Evolutionary conservation across 2,113 vertebrate genomes (phyloP), one percentile per base, ranked within the genome.

Genomic region (Leucoraja erinaceus): DNA sequence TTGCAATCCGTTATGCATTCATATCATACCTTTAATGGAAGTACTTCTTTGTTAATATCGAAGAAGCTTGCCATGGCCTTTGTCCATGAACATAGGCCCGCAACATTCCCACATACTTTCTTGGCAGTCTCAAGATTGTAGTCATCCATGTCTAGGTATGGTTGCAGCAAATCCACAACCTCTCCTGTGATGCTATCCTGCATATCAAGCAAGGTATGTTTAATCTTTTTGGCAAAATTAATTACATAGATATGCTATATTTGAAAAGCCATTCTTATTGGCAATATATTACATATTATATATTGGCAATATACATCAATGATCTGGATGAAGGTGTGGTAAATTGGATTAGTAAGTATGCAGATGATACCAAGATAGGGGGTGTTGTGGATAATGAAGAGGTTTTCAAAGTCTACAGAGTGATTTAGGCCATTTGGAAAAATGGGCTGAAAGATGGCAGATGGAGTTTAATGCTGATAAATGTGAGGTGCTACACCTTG

Each of bases 21-120:
- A 93, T 56, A 54, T 33, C 31, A 86, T 94, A 97, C 97, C 97
- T 98, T 98, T 66, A 98, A 95, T n/a, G 97, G 97, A 94, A 98
- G 96, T 83, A 97, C 96, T 94, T 97, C 97, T 94, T 97, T 97
- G 95, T 98, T 98, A 94, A 98, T 97, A 93, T 95, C n/a, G 3
- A 96, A 97, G 94, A 98, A 98, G 93, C 97, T 97, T 70, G 93
- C 96, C 97, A 98, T 98, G 93, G 97, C 97, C 94, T 96, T 95
- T 8, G 97, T 98, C 97, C 97, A 98, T 78, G 97, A 97, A 94
- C 97, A 98, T 70, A 98, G 96, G 28, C 97, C 97, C 0, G 97
- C 97, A 93, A 98, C 97, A 47, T 97, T 98, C 11, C 97, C 97
- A 93, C 97, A 97, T 56, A 96, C 97, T 95, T 97, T 96, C 95